Conservation (phyloP, 2,888 invertebrate species). For the Blomia tropicalis region DNA sequence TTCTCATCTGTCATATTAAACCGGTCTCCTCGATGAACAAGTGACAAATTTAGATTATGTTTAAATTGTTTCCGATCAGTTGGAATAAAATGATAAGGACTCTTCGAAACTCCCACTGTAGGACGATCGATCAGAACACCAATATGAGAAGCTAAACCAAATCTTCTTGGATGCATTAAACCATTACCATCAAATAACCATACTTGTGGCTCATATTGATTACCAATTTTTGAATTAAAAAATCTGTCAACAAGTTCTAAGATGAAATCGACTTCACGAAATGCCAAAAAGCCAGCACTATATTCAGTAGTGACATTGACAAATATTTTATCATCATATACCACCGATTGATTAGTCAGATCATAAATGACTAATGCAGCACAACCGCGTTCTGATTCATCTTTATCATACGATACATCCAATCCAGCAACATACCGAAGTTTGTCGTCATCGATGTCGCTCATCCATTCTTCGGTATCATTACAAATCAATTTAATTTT, state of each 20-base stretch:
- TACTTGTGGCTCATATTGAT: slow-evolving; percentile 33
- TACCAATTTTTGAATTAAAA: slow-evolving; percentile 31
- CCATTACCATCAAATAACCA: slow-evolving; percentile 39
- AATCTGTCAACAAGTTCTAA: slow-evolving; percentile 22
- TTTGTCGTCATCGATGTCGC: not conserved
- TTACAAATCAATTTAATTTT: not conserved
- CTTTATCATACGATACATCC: slow-evolving; percentile 7
- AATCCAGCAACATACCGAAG: slow-evolving; percentile 10
- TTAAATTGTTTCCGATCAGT: slow-evolving; percentile 27
- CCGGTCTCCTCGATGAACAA: slow-evolving; percentile 28
- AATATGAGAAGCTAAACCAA: slow-evolving; percentile 39
- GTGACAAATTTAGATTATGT: slow-evolving; percentile 15
- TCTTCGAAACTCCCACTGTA: slow-evolving; percentile 38
- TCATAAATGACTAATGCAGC: not conserved
- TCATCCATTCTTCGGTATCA: slow-evolving; percentile 3
- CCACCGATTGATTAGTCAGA: not conserved
- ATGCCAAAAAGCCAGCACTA: slow-evolving; percentile 38
- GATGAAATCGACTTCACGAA: slow-evolving; percentile 36
- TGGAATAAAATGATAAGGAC: slow-evolving; percentile 32
- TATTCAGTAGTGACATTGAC: slow-evolving; percentile 35
- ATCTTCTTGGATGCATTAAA: slow-evolving; percentile 36
- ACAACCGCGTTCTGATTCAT: not conserved
- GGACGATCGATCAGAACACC: slow-evolving; percentile 36
- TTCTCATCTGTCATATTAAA: slow-evolving; percentile 24
- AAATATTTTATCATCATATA: slow-evolving; percentile 26